These are phyloP conservation scores for Drosophila glabriapex DNA, from an alignment of 2,888 invertebrate species.

Conservation along the genomic window DNA sequence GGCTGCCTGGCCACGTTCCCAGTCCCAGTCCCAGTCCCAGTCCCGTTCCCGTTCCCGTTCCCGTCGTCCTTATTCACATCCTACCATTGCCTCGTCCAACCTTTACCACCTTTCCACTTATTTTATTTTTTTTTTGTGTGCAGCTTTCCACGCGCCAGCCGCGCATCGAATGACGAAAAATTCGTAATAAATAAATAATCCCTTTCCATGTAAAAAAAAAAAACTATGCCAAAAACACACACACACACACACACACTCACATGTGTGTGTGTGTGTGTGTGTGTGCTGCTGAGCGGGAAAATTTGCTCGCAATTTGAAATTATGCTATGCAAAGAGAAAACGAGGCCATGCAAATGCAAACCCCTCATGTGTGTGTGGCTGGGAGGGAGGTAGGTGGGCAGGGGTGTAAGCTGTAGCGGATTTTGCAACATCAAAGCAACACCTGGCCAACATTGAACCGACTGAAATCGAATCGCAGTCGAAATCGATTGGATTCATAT, in stretches of 20 bases:
- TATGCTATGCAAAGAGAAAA: slow-evolving; percentile 58
- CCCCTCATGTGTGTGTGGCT: slow-evolving; percentile 62
- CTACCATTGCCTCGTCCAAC: slow-evolving; percentile 34
- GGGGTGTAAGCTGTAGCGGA: slow-evolving; percentile 41
- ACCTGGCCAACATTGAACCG: slow-evolving; percentile 65
- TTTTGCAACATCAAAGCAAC: slow-evolving; percentile 67
- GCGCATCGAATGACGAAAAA: slow-evolving; percentile 81
- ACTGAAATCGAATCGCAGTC: slow-evolving; percentile 48
- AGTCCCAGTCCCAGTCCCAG: background rate
- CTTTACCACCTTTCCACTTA: slow-evolving; percentile 39
- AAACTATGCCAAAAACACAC: slow-evolving; percentile 66
- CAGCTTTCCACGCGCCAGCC: slow-evolving; percentile 77
- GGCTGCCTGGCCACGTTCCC: slow-evolving; percentile 14
- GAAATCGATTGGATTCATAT: slow-evolving; percentile 50
- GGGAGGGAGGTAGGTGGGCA: background rate
- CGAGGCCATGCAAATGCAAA: slow-evolving; percentile 77
- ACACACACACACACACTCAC: slow-evolving; percentile 8
- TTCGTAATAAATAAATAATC: slow-evolving; percentile 79
- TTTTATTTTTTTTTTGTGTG: slow-evolving; percentile 34
- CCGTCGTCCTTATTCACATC: slow-evolving; percentile 13
- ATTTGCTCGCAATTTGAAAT: slow-evolving; percentile 79
- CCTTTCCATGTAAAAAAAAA: slow-evolving; percentile 73
- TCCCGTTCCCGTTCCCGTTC: slow-evolving; percentile 2
- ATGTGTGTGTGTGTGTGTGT: slow-evolving; percentile 11
- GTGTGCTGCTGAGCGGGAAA: slow-evolving; percentile 58